Conservation (phyloP, 1,140 invertebrate genomes). For the Heliothis subflexa region DNA sequence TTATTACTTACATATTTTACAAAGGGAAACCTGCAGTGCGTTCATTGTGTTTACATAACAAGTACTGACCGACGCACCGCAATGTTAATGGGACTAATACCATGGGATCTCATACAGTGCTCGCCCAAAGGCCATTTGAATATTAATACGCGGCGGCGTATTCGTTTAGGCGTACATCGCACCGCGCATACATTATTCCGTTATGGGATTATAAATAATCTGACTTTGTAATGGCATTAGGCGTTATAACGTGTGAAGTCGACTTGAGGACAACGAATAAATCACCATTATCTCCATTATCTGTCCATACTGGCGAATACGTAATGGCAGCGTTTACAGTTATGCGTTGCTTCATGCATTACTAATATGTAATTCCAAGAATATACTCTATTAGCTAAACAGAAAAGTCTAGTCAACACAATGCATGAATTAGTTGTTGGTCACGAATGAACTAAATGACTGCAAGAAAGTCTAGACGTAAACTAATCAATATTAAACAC, state of each 20-base stretch:
- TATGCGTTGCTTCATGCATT: slow-evolving; percentile 42
- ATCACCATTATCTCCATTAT: slow-evolving; percentile 50
- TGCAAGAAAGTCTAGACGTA: slow-evolving; percentile 42
- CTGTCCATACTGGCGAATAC: slow-evolving; percentile 36
- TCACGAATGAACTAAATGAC: slow-evolving; percentile 41
- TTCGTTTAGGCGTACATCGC: slow-evolving; percentile 68
- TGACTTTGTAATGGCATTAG: slow-evolving; percentile 51
- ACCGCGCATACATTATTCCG: slow-evolving; percentile 68
- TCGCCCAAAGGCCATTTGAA: slow-evolving; percentile 78
- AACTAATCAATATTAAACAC: slow-evolving; percentile 33
- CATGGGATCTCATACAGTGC: slow-evolving; percentile 68
- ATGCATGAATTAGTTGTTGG: slow-evolving; percentile 38
- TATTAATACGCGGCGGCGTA: slow-evolving; percentile 76
- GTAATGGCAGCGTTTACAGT: slow-evolving; percentile 37
- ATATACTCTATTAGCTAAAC: slow-evolving; percentile 35
- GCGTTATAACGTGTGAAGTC: slow-evolving; percentile 52
- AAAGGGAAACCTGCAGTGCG: slow-evolving; percentile 52
- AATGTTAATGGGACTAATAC: slow-evolving; percentile 75
- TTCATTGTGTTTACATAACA: slow-evolving; percentile 53
- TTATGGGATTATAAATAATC: slow-evolving; percentile 67
- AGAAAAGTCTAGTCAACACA: slow-evolving; percentile 39
- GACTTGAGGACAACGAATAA: slow-evolving; percentile 46
- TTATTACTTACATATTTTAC: slow-evolving; percentile 49
- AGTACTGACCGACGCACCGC: slow-evolving; percentile 55
- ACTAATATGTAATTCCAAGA: slow-evolving; percentile 35